Evolutionary conservation across 2,797 vertebrate genomes (phyloP), one percentile per base, ranked within the genome.

Genomic region (Chromis chromis): DNA sequence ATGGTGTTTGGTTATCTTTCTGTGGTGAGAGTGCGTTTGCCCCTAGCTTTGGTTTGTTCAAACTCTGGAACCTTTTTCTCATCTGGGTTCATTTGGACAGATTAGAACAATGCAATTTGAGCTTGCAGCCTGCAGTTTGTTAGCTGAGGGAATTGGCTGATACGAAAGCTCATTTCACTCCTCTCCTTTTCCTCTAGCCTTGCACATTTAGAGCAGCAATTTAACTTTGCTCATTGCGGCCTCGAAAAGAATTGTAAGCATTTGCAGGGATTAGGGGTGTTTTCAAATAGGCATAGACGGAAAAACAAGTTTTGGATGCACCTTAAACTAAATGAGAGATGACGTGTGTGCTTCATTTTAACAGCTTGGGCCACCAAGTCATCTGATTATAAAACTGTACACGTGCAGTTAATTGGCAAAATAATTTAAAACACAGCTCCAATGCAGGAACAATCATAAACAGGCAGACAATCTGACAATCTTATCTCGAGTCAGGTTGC

Each of bases 1-100:
- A 84, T 39, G 21, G 50, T 54, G 65, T 75, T 83, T 78, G 73
- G 70, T 81, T 74, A 65, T 83, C 70, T 79, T 76, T 79, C 75
- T 10, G 13, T n/a, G 17, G 36, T 4, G 42, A 63, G 49, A 62
- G 55, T 40, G 8, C 28, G 54, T 79, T 69, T 10, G 39, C 68
- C 53, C 52, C 21, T 10, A 58, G 59, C 74, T 59, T 76, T 50
- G 54, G 48, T 68, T 77, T 78, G 65, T 65, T 84, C 70, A 74
- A 17, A 78, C 56, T 76, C 40, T 59, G 69, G 54, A 85, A 66
- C 62, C 14, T 49, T 65, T 72, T 79, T 72, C 58, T 89, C 53
- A 48, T 77, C 59, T 60, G 60, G 25, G 50, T 79, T 75, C 33
- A 86, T 88, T 78, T 85, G 78, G 65, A 55, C 69, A 65, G 60